Conservation (phyloP, 37 sponge, comb jelly and placozoan genomes). For the Sycon ciliatum region DNA sequence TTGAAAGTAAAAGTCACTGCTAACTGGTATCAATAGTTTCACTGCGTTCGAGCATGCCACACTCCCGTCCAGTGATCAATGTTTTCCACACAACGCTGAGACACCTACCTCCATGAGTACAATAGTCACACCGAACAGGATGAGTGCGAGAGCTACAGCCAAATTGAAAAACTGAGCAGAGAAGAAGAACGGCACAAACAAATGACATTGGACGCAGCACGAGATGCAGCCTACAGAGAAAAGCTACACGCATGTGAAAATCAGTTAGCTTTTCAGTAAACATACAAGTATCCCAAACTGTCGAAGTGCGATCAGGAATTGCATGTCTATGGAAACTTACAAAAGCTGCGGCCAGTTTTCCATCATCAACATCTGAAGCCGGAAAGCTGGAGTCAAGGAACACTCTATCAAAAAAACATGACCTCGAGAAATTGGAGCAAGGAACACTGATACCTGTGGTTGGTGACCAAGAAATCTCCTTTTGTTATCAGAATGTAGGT, state of each 20-base stretch:
- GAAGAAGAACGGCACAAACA: no score
- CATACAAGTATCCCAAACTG: no score
- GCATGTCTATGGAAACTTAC: background rate
- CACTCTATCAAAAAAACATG: background rate
- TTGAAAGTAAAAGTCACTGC: no score
- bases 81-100: no score
- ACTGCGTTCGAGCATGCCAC: no score
- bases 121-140: background rate
- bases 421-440: background rate
- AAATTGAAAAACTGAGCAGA: background rate
- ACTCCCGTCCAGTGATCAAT: no score
- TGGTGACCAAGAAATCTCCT: background rate
- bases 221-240: no score
- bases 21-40: no score
- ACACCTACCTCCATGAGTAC: slow-evolving; percentile 3
- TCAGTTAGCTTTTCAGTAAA: no score
- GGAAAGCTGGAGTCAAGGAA: no score
- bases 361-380: background rate
- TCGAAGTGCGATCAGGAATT: no score
- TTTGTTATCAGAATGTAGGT: background rate
- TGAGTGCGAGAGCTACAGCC: background rate
- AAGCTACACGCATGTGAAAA: background rate
- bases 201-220: no score
- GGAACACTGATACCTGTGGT: background rate
- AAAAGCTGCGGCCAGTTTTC: slow-evolving; percentile 5